These are phyloP conservation scores for Neolamprologus sp. DNA, from an alignment of 2,113 vertebrate genomes.

Conservation along the genomic window DNA sequence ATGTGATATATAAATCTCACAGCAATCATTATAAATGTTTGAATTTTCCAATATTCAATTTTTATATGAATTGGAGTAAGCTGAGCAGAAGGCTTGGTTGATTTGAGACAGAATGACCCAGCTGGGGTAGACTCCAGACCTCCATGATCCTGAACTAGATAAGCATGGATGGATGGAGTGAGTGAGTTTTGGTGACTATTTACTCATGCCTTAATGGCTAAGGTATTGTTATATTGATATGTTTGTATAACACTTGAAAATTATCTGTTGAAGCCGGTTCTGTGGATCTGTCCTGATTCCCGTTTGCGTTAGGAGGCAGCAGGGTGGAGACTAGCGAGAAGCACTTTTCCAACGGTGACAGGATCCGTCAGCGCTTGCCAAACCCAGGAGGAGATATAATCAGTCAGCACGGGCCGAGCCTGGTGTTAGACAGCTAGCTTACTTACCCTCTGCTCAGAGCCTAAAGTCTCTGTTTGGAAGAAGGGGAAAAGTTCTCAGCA, in stretches of 20 bases:
- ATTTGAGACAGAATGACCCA: not conserved
- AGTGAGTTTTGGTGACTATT: not conserved
- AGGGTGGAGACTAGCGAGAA: not conserved
- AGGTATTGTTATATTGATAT: not conserved
- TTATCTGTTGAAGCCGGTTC: not conserved
- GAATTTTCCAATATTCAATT: not conserved
- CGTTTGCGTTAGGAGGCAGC: not conserved
- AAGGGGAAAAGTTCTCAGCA: not conserved
- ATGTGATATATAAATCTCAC: not conserved
- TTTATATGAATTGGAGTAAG: not conserved
- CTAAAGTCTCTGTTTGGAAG: not conserved
- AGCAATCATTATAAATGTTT: not conserved
- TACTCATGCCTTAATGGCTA: not conserved
- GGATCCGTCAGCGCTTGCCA: slow-evolving; percentile 16
- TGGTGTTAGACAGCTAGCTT: not conserved
- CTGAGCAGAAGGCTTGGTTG: not conserved
- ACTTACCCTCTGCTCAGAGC: not conserved
- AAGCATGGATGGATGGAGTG: not conserved
- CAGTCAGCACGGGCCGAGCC: not conserved
- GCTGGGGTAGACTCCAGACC: not conserved
- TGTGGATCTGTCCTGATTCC: not conserved
- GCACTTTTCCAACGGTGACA: slow-evolving; percentile 32
- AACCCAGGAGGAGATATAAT: slow-evolving; percentile 32
- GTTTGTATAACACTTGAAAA: not conserved
- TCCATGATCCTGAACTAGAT: not conserved